phyloP scores from a whole-genome alignment of 2,113 vertebrate genomes.

The Carlito syrichta region DNA sequence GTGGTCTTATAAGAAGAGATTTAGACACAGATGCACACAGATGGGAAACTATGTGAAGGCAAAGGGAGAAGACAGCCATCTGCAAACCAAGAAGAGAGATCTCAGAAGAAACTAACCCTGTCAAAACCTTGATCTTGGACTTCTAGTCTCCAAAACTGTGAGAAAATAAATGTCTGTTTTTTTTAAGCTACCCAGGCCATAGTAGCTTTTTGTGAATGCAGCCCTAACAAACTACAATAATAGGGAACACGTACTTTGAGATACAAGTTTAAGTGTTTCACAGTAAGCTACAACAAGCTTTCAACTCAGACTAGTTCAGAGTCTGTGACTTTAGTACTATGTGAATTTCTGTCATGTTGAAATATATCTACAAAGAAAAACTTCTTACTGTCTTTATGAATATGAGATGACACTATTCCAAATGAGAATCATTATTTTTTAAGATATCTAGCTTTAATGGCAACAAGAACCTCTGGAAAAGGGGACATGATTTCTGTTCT shows the following conservation, averaged over 20 bases:
- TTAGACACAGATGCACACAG: too few relatives aligned
- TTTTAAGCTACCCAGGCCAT: background rate
- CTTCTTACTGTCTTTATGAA: background rate
- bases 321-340: background rate
- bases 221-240: background rate
- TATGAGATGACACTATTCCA: background rate
- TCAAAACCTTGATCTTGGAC: background rate
- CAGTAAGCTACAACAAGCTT: background rate
- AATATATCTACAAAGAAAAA: background rate
- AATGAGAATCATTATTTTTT: background rate
- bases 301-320: background rate
- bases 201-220: background rate
- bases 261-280: background rate
- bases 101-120: background rate
- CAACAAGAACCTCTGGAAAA: background rate
- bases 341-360: background rate
- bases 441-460: conserved; percentile 7
- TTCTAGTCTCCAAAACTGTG: background rate
- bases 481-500: background rate
- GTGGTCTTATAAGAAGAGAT: background rate
- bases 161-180: background rate
- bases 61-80: background rate
- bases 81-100: background rate
- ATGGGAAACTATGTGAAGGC: background rate
- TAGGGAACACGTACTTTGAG: background rate